A percentile compares a stretch with the other conserved stretches of the same genome.
Conservation (phyloP, 2,797 vertebrate genomes). For the Malacoraja senta region DNA sequence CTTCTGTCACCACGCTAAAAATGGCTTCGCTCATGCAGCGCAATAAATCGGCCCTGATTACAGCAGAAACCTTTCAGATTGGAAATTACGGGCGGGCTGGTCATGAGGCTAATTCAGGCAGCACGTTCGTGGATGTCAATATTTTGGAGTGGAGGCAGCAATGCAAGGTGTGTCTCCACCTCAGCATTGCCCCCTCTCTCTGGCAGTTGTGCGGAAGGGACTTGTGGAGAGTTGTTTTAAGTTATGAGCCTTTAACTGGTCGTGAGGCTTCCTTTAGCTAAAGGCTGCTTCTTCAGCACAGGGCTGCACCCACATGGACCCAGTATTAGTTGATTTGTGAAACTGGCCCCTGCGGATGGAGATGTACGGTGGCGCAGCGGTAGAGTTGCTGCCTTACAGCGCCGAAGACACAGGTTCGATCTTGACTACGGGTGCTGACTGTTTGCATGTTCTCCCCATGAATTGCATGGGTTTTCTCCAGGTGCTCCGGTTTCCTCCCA, state of each 20-base stretch:
- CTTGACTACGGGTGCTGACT: too few species aligned
- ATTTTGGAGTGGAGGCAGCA: background rate
- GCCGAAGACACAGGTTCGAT: too few species aligned
- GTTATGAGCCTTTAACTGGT: background rate
- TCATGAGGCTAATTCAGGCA: slow-evolving; percentile 55
- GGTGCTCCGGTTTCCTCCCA: too few species aligned
- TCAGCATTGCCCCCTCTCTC: background rate
- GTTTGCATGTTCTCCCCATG: too few species aligned
- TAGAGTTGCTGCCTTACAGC: too few species aligned
- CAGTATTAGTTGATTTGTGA: background rate
- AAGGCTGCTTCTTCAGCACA: background rate
- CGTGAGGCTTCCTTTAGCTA: background rate
- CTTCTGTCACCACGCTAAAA: background rate
- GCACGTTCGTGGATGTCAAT: slow-evolving; percentile 47
- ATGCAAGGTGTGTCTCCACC: background rate
- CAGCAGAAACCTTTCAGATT: slow-evolving; percentile 94
- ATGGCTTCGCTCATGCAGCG: background rate
- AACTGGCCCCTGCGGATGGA: background rate
- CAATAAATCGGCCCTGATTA: slow-evolving; percentile 77
- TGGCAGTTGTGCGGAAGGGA: background rate
- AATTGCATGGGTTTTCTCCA: too few species aligned
- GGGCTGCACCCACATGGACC: too few species aligned
- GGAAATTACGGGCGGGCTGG: slow-evolving; percentile 70
- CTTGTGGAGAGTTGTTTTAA: background rate
- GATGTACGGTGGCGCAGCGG: background rate